Evolutionary conservation across 2,113 vertebrate genomes (phyloP), one percentile per base, ranked within the genome.

Genomic region (Podarcis muralis): DNA sequence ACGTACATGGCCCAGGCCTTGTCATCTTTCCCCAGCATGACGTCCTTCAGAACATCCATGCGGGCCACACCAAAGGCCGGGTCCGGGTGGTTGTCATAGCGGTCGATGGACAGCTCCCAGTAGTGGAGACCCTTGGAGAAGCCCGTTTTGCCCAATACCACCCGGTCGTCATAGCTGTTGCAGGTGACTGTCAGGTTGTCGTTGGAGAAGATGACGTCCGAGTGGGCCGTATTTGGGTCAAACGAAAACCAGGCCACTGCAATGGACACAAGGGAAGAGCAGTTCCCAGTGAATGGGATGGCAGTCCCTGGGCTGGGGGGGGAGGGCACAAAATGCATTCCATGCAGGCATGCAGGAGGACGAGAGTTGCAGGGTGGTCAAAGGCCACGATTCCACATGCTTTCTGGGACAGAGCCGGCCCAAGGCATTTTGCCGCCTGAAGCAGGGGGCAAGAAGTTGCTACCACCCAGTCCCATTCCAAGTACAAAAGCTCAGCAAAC

Each of bases 1-100:
- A 99, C 99, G 23, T 99, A 99, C 99, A 99, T 99, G 91, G 99
- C 98, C 99, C 98, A 99, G 23, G 99, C 99, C 94, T 99, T 99
- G 96, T 99, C 99, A 18, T 99, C 99, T 96, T 99, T 99, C 88
- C 99, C 99, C 95, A 99, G 97, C 99, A 99, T 99, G 95, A 98
- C 98, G 2, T 99, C 99, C 94, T 99, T 99, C 93, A 99, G 95
- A 72, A 99, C 98, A 25, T 99, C 98, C 0, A 93, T 94, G 37
- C 98, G 98, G 0, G 99, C 99, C 92, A 99, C 96, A 0, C 99
- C 99, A 3, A 99, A 99, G 25, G 99, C 99, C 0, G 99, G 99
- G 92, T 99, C 99, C 0, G 99, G 99, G 95, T 99, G 99, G 97
- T 99, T 99, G 92, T 99, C 99, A 12, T 99, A 99, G 72, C 99